Conservation (phyloP, 2,797 vertebrate genomes). For the Argya squamiceps region DNA sequence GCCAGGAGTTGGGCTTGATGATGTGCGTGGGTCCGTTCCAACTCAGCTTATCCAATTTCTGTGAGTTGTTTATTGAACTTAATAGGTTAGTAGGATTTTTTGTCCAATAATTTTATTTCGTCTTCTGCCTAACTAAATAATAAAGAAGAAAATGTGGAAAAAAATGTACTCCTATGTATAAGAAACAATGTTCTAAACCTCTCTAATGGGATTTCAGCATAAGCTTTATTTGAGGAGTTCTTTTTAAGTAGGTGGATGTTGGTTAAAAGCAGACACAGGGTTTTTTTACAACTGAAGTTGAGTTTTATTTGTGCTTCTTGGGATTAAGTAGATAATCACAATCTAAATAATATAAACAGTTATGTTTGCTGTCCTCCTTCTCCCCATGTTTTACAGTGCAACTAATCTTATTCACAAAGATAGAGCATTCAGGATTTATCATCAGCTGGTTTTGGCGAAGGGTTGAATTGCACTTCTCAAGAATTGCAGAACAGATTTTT, state of each 20-base stretch:
- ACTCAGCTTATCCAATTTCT: background rate
- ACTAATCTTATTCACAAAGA: background rate
- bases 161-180: background rate
- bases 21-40: fast-evolving
- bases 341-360: background rate
- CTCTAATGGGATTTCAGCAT: background rate
- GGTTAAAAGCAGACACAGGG: background rate
- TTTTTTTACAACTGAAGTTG: background rate
- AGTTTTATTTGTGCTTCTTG: background rate
- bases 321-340: background rate
- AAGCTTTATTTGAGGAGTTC: background rate
- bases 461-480: background rate
- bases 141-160: background rate
- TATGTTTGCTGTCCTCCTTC: background rate
- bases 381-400: background rate
- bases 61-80: background rate
- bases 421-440: background rate
- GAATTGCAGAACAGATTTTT: background rate
- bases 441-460: background rate
- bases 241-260: background rate
- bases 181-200: background rate
- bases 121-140: background rate
- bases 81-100: background rate
- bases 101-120: background rate
- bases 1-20: fast-evolving